phyloP scores from a whole-genome alignment of 2,797 vertebrate species.

The Intellagama lesueurii region DNA sequence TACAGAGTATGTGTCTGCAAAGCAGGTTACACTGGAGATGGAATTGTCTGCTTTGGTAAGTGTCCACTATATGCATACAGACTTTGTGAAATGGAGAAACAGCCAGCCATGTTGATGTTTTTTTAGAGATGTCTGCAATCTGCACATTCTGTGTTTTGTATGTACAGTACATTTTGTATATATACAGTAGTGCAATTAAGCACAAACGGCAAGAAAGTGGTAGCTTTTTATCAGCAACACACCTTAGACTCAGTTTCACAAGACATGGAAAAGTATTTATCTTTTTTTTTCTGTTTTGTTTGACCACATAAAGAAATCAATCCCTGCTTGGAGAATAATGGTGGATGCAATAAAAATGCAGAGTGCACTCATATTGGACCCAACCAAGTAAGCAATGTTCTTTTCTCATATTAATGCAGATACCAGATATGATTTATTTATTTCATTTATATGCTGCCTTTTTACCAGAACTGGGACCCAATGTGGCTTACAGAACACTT shows the following conservation, averaged over 20 bases:
- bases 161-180: not conserved
- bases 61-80: rapidly evolving
- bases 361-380: constrained; percentile 91
- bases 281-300: constrained; percentile 49
- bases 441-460: too few species aligned
- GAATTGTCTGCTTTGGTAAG: constrained; percentile 89
- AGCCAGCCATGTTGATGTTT: not conserved
- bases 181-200: not conserved
- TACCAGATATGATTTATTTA: not conserved
- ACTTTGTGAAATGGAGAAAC: not conserved
- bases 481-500: too few species aligned
- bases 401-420: not conserved
- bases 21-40: constrained; percentile 85
- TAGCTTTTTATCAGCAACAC: not conserved
- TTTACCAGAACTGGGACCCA: too few species aligned
- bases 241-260: not conserved
- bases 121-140: not conserved
- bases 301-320: constrained; percentile 85
- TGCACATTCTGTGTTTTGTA: not conserved
- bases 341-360: constrained; percentile 86
- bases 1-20: constrained; percentile 83
- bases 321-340: constrained; percentile 86
- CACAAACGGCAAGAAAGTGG: not conserved
- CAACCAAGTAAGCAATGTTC: constrained; percentile 83
- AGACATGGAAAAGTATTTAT: constrained; percentile 33